These are phyloP conservation scores for Danio albolineatus DNA, from an alignment of 2,797 vertebrate genomes.

Conservation along the genomic window DNA sequence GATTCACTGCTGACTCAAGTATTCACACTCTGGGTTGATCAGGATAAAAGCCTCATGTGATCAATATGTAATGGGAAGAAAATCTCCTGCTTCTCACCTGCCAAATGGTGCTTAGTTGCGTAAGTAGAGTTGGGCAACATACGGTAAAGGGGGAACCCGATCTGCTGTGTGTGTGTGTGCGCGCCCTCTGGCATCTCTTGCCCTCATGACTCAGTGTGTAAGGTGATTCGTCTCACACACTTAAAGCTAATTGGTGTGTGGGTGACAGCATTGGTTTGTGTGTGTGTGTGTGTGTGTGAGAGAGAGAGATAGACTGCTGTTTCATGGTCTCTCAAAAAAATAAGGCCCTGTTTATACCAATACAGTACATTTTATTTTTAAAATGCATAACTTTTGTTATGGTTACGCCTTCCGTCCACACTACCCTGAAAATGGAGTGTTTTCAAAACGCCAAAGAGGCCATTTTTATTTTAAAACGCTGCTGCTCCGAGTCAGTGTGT, in stretches of 20 bases:
- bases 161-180: slow-evolving; percentile 56
- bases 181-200: slow-evolving; percentile 49
- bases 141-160: slow-evolving; percentile 72
- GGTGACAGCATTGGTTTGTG: slow-evolving; percentile 33
- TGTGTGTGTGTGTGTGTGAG: slow-evolving; percentile 18
- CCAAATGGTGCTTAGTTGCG: slow-evolving; percentile 73
- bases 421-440: no score
- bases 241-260: slow-evolving; percentile 51
- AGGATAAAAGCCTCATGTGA: slow-evolving; percentile 56
- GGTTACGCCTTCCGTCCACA: no score
- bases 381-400: no score
- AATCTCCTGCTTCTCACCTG: slow-evolving; percentile 67
- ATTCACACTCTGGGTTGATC: slow-evolving; percentile 21
- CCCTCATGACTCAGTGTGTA: slow-evolving; percentile 48
- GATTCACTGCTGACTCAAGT: slow-evolving; percentile 2
- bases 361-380: no score
- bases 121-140: slow-evolving; percentile 61
- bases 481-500: no score
- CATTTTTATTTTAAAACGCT: no score
- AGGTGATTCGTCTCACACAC: slow-evolving; percentile 50
- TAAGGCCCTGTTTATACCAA: no score
- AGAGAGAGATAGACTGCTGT: slow-evolving; percentile 14
- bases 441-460: no score
- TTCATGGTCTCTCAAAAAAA: slow-evolving; percentile 22
- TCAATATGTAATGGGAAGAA: slow-evolving; percentile 76